phyloP scores from a whole-genome alignment of 2,888 invertebrate species.

The Mesopsocus fuscifrons region DNA sequence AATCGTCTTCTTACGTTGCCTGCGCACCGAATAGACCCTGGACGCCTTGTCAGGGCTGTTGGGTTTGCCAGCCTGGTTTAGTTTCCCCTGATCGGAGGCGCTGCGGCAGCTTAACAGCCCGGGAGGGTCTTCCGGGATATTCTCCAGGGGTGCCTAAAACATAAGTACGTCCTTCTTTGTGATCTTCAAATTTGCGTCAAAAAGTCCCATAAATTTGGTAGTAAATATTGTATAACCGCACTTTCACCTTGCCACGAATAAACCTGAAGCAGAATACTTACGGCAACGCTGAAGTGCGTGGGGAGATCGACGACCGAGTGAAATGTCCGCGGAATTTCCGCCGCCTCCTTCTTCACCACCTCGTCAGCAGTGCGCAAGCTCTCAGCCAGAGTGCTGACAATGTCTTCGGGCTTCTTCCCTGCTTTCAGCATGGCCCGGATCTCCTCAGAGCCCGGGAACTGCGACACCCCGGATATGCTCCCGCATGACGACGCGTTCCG shows the following conservation, averaged over 20 bases:
- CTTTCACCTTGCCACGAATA: slow-evolving; percentile 46
- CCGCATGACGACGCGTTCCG: slow-evolving; percentile 31
- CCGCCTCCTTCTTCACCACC: slow-evolving; percentile 27
- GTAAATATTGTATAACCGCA: too few species aligned
- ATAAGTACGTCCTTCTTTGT: too few species aligned
- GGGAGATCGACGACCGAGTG: slow-evolving; percentile 55
- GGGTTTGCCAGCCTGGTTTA: too few species aligned
- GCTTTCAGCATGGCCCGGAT: slow-evolving; percentile 48
- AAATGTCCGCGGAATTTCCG: slow-evolving; percentile 25
- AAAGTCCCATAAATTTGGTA: too few species aligned
- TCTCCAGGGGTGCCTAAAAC: too few species aligned
- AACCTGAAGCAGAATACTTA: too few species aligned
- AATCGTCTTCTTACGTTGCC: too few species aligned
- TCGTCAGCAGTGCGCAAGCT: slow-evolving; percentile 32
- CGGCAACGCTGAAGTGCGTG: slow-evolving; percentile 51
- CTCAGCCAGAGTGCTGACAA: slow-evolving; percentile 39
- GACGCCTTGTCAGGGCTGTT: too few species aligned
- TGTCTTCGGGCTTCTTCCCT: slow-evolving; percentile 44
- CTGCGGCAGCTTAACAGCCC: slow-evolving; percentile 42
- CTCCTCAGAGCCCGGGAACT: slow-evolving; percentile 39
- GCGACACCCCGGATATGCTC: slow-evolving; percentile 26
- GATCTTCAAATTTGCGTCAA: too few species aligned
- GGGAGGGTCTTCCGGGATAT: slow-evolving; percentile 59
- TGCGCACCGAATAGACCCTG: too few species aligned
- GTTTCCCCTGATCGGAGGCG: slow-evolving; percentile 37